Evolutionary conservation across 1,140 invertebrate species (phyloP).

Genomic region (Drosophila elegans): DNA sequence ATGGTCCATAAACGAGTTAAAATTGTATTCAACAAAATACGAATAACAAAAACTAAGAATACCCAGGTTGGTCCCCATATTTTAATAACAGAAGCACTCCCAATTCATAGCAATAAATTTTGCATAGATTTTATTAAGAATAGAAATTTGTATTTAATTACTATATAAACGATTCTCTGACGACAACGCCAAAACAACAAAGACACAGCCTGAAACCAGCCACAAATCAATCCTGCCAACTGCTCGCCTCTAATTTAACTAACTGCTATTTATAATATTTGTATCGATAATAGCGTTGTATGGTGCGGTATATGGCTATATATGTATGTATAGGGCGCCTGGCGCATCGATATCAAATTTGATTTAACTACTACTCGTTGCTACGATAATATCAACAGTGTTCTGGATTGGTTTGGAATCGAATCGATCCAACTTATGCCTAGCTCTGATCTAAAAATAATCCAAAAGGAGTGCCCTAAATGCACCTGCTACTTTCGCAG

Average conservation of each 20-base stretch:
- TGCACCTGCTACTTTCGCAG: slow-evolving; percentile 74
- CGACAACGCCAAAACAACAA: slow-evolving; percentile 78
- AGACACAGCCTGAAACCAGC: slow-evolving; percentile 78
- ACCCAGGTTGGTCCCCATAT: background rate
- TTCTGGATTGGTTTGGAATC: slow-evolving; percentile 35
- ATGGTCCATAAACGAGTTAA: too few species aligned
- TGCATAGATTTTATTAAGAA: slow-evolving; percentile 56
- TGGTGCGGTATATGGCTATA: slow-evolving; percentile 54
- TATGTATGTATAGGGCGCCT: slow-evolving; percentile 50
- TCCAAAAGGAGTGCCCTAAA: slow-evolving; percentile 41
- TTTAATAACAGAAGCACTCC: background rate
- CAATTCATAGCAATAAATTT: slow-evolving; percentile 51
- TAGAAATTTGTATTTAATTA: slow-evolving; percentile 62
- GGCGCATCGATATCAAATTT: slow-evolving; percentile 55
- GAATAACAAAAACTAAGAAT: too few species aligned
- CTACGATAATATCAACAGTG: slow-evolving; percentile 76
- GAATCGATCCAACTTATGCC: slow-evolving; percentile 6
- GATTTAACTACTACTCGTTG: slow-evolving; percentile 55
- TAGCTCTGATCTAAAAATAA: slow-evolving; percentile 44
- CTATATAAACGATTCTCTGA: slow-evolving; percentile 68
- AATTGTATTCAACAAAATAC: too few species aligned
- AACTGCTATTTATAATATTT: slow-evolving; percentile 54
- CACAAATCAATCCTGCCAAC: slow-evolving; percentile 72
- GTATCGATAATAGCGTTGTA: slow-evolving; percentile 45
- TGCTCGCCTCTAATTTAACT: slow-evolving; percentile 67